These are phyloP conservation scores for Eulemur rubriventer DNA, from an alignment of 2,797 vertebrate genomes.

Conservation along the genomic window DNA sequence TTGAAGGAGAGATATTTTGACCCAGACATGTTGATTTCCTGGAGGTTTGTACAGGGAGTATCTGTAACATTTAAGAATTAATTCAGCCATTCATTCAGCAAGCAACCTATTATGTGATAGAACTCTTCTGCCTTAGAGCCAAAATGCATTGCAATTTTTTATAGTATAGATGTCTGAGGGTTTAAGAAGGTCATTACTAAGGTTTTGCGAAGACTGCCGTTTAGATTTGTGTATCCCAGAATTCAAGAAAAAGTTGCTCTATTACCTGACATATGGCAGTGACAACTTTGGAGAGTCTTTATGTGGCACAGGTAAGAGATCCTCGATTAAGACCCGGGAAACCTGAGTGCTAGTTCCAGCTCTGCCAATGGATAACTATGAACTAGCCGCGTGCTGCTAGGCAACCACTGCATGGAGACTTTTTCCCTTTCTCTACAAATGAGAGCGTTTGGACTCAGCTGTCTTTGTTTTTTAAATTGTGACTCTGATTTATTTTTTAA, in stretches of 20 bases:
- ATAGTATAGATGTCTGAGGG: background rate
- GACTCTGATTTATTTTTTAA: background rate
- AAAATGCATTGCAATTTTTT: background rate
- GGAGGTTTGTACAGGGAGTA: background rate
- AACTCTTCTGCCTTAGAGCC: background rate
- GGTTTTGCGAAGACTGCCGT: background rate
- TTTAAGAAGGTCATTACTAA: background rate
- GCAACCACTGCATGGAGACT: background rate
- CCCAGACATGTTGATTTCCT: background rate
- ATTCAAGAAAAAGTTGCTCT: background rate
- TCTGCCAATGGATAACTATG: conserved; percentile 15
- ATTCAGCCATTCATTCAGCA: background rate
- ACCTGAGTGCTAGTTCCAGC: background rate
- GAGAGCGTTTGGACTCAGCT: background rate
- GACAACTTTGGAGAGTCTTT: background rate
- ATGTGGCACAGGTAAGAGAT: background rate
- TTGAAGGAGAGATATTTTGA: background rate
- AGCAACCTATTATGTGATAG: background rate
- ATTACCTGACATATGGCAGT: background rate
- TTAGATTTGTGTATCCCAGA: background rate
- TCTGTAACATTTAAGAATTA: background rate
- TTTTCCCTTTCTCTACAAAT: background rate
- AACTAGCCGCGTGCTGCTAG: background rate
- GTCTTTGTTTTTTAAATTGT: background rate
- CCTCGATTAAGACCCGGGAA: background rate